Evolutionary conservation across 30 jellyfish, hydroid and myxozoan species (phyloP), one percentile per base, ranked within the genome.

Genomic region (Cassiopea xamachana): DNA sequence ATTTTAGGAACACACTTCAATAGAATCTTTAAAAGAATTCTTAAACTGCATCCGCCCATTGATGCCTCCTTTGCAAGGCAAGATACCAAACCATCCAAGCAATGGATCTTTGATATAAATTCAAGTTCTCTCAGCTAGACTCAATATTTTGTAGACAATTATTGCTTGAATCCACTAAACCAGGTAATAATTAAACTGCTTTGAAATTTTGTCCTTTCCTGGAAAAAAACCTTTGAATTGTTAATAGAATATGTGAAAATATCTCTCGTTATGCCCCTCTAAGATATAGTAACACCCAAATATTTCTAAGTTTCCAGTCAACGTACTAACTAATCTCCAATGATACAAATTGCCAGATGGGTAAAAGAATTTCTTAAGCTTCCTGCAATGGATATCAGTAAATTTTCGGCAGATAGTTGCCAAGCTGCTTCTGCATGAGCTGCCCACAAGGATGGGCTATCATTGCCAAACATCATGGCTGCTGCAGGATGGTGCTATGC

Each of bases 361-460:
- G 78, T 69, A 43, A 69, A 69, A 14, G 45, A 6, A 3, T 2
- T 7, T 14, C 45, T 69, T 18, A 69, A 69, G 45, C 47, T 43
- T 16, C 12, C 78, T 69, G 78, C 12, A 18, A 69, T 69, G 7
- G 78, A 69, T 69, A 69, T 18, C 5, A 5, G 48, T 16, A 18
- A 3, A 43, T 69, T 69, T 69, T 16, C 78, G 4, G 78, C 78
- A 3, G 12, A 69, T 43, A 69, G 78, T 43, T 69, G 78, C 78
- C 45, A 18, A 69, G 45, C 78, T 69, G 78, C 78, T 69, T 69
- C 78, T 16, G 16, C 78, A 18, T 69, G 12, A 18, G 78, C 78
- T 16, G 48, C 78, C 45, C 5, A 69, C 45, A 43, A 18, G 14
- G 78, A 6, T 5, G 78, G 78, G 6, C 7, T 69, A 18, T 43